phyloP scores from a whole-genome alignment of 2,113 vertebrate species.

The Austrofundulus limnaeus region DNA sequence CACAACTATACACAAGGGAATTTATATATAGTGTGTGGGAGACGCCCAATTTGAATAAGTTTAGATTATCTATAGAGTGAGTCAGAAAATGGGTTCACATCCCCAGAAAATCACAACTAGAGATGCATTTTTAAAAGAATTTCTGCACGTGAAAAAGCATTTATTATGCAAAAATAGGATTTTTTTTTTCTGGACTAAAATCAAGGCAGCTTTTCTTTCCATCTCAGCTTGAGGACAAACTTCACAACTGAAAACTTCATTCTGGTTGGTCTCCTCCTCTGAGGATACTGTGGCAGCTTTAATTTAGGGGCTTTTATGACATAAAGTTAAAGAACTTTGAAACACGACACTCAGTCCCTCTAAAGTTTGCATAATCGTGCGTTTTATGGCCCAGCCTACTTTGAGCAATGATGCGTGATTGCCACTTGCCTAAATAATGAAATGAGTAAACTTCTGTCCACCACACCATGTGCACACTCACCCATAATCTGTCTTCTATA shows the following conservation, averaged over 20 bases:
- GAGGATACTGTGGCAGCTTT: background rate
- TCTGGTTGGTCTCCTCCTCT: too few species aligned
- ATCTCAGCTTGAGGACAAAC: background rate
- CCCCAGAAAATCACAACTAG: background rate
- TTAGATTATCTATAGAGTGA: background rate
- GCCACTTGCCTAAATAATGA: background rate
- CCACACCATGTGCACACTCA: background rate
- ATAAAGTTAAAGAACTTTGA: background rate
- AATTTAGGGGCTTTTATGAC: background rate
- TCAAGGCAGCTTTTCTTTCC: constrained; percentile 5
- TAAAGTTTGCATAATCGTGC: background rate
- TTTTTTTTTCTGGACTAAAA: constrained; percentile 13
- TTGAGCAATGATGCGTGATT: background rate
- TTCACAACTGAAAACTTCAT: background rate
- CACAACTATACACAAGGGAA: background rate
- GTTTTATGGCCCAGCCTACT: background rate
- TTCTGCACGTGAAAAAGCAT: background rate
- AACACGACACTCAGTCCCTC: background rate
- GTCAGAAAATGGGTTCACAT: constrained; percentile 1
- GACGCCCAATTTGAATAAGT: background rate
- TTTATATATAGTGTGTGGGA: background rate
- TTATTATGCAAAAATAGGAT: too few species aligned
- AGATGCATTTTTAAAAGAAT: background rate
- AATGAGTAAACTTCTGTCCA: background rate
- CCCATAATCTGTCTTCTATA: background rate